Evolutionary conservation across 30 jellyfish, hydroid and myxozoan species (phyloP).

Genomic region (Phacellophora camtschatica): DNA sequence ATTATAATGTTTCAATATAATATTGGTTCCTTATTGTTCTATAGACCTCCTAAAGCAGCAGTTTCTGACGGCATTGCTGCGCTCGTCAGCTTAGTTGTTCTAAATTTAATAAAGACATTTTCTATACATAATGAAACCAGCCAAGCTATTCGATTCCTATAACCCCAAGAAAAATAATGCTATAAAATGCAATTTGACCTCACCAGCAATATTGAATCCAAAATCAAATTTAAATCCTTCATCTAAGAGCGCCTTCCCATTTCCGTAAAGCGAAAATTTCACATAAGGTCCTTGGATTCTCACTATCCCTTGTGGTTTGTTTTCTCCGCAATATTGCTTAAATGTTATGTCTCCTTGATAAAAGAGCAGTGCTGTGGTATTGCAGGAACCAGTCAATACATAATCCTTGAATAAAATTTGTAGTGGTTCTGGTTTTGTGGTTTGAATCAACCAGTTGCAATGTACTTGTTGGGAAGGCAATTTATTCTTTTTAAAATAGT

Average conservation of each 20-base stretch:
- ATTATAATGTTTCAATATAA: too few species aligned
- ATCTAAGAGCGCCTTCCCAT: not conserved
- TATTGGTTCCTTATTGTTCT: too few species aligned
- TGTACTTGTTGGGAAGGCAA: not conserved
- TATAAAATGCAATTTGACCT: not conserved
- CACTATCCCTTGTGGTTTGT: constrained; percentile 9
- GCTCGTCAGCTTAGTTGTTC: too few species aligned
- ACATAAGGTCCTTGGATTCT: constrained; percentile 42
- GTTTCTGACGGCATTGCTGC: too few species aligned
- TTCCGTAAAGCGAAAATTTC: not conserved
- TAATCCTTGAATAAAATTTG: constrained; percentile 20
- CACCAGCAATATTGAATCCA: constrained; percentile 33
- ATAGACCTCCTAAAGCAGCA: too few species aligned
- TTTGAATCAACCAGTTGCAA: constrained; percentile 45
- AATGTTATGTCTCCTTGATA: not conserved
- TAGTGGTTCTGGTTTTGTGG: not conserved
- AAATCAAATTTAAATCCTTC: constrained; percentile 30
- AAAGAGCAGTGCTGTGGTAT: not conserved
- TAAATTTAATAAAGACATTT: too few species aligned
- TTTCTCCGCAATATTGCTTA: not conserved
- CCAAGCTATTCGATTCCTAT: too few species aligned
- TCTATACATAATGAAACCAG: too few species aligned
- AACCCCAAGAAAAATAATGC: too few species aligned
- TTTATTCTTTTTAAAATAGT: not conserved
- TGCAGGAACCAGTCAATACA: not conserved